Conservation (phyloP, 2,797 vertebrate genomes). For the Tauraco hartlaubi region DNA sequence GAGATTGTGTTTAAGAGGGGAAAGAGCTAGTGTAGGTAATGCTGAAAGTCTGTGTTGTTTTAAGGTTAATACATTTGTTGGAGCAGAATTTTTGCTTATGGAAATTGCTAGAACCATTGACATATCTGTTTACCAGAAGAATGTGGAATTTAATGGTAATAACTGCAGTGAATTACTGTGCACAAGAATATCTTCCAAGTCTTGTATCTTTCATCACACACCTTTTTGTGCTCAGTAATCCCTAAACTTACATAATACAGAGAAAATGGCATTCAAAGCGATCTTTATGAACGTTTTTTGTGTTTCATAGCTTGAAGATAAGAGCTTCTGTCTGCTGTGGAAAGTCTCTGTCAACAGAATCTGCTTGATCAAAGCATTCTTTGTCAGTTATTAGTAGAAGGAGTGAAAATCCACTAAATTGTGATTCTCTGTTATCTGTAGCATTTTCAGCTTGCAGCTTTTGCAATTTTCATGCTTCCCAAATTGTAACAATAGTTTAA, state of each 20-base stretch:
- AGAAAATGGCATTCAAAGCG: conserved; percentile 75
- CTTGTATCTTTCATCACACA: conserved; percentile 67
- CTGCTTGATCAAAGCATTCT: conserved; percentile 78
- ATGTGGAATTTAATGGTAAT: conserved; percentile 59
- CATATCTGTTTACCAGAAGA: conserved; percentile 42
- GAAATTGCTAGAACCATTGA: conserved; percentile 34
- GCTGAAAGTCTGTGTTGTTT: not conserved
- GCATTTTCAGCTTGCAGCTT: conserved; percentile 72
- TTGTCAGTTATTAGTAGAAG: conserved; percentile 77
- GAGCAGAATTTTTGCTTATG: conserved; percentile 32
- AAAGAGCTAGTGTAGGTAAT: not conserved
- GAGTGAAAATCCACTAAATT: conserved; percentile 72
- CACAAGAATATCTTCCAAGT: conserved; percentile 39
- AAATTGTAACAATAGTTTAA: conserved; percentile 74
- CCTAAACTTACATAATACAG: conserved; percentile 72
- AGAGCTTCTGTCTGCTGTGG: conserved; percentile 74
- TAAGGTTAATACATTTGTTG: conserved; percentile 19
- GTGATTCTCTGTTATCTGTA: conserved; percentile 69
- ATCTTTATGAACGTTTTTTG: conserved; percentile 74
- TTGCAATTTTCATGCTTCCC: conserved; percentile 77
- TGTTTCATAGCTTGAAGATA: conserved; percentile 78
- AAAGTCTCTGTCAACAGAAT: conserved; percentile 76
- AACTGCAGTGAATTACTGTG: conserved; percentile 46
- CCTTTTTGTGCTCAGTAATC: conserved; percentile 75
- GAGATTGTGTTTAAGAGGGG: not conserved